These are phyloP conservation scores for Spheniscus mendiculus DNA, from an alignment of 2,113 vertebrate species.

Conservation along the genomic window DNA sequence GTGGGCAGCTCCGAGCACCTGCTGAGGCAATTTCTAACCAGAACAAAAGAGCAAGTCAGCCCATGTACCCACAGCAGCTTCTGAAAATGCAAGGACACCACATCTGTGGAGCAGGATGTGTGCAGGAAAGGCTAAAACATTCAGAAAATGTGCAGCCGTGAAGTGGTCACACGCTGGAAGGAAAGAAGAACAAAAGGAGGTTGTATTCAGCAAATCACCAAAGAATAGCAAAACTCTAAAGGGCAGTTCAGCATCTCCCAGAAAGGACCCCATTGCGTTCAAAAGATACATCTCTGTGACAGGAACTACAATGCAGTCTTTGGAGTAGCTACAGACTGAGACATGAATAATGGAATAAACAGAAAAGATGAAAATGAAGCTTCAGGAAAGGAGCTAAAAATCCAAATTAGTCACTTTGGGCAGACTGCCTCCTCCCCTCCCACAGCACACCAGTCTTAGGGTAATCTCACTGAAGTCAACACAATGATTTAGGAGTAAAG, in stretches of 20 bases:
- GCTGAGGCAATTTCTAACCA: not conserved
- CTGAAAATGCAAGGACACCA: not conserved
- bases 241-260: not conserved
- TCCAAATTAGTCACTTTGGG: not conserved
- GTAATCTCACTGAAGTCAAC: not conserved
- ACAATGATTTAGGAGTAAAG: not conserved
- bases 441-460: not conserved
- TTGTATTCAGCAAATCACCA: not conserved
- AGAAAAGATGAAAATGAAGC: slow-evolving; percentile 1
- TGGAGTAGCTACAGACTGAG: not conserved
- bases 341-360: slow-evolving; percentile 43
- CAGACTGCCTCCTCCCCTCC: not conserved
- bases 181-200: not conserved
- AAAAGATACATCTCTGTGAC: not conserved
- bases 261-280: not conserved
- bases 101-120: not conserved
- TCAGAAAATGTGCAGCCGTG: not conserved
- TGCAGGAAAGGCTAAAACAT: not conserved
- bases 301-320: not conserved
- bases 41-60: not conserved
- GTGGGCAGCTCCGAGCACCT: not conserved
- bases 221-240: not conserved
- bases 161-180: not conserved
- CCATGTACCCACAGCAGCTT: not conserved
- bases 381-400: not conserved